Evolutionary conservation across 2,888 invertebrate species (phyloP), one percentile per base, ranked within the genome.

Genomic region (Neria commutata): DNA sequence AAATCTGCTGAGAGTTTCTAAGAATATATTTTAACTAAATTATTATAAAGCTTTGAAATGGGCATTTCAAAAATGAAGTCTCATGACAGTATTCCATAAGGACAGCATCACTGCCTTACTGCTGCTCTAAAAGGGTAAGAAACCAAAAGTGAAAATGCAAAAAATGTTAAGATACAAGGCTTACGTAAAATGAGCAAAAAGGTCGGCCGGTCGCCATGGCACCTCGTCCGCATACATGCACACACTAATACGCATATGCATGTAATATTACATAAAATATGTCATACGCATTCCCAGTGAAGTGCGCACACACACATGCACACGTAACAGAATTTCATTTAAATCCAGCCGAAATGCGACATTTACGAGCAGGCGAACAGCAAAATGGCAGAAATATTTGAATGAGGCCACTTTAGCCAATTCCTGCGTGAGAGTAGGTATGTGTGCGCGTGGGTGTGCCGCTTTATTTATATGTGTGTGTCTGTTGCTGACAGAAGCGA

Each of bases 391-490:
- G 14, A 42, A 42, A 42, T 42, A 42, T 42, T 42, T 42, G 19
- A 42, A 42, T 42, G 42, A 42, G 21, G 21, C n/a, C 21, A 42
- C 42, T 42, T 42, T 6, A 42, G 42, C 21, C 42, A 42, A 42
- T 19, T 42, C 21, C 42, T 14, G 42, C n/a, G n/a, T n/a, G n/a
- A n/a, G n/a, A n/a, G n/a, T n/a, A n/a, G n/a, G n/a, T n/a, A n/a
- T n/a, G n/a, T n/a, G n/a, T n/a, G n/a, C n/a, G n/a, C n/a, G n/a
- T n/a, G n/a, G n/a, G n/a, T n/a, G n/a, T n/a, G n/a, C n/a, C n/a
- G n/a, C n/a, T n/a, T n/a, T n/a, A n/a, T n/a, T n/a, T n/a, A n/a
- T n/a, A 42, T 42, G 21, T 8, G 14, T 21, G 42, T 42, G 21
- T 3, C 42, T 37, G 37, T n/a, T 37, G 37, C 16, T 37, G 37